Conservation (phyloP, 2,797 vertebrate species). For the Ctenochaetus hawaiiensis region DNA sequence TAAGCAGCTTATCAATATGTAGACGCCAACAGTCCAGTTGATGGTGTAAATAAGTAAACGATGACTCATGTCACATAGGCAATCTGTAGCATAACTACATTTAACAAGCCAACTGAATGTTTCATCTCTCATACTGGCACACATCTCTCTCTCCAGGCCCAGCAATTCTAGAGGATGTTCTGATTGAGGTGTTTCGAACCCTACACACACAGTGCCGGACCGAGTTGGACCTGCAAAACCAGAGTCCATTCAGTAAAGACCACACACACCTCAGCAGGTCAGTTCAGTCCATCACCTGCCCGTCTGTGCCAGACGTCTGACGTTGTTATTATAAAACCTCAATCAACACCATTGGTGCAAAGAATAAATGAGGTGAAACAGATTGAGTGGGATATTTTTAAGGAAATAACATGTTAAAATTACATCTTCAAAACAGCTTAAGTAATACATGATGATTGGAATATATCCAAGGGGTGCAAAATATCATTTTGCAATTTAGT, state of each 20-base stretch:
- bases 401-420: not conserved
- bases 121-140: not conserved
- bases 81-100: not conserved
- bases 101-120: not conserved
- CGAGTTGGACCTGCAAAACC: slow-evolving; percentile 93
- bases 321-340: not conserved
- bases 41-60: not conserved
- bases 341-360: not conserved
- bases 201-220: slow-evolving; percentile 94
- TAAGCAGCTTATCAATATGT: slow-evolving; percentile 71
- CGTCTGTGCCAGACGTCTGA: not conserved
- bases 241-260: slow-evolving; percentile 95
- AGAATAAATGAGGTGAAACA: no score
- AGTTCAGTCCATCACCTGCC: slow-evolving; percentile 15
- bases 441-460: not conserved
- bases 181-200: slow-evolving; percentile 97
- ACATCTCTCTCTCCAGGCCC: slow-evolving; percentile 86
- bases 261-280: slow-evolving; percentile 97
- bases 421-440: not conserved
- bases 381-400: not conserved
- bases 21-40: not conserved
- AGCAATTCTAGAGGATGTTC: slow-evolving; percentile 96
- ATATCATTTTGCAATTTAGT: not conserved
- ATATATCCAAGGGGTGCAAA: not conserved
- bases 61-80: not conserved